Percentiles rank a stretch among this genome's conserved stretches.
phyloP scores from a whole-genome alignment of 2,888 invertebrate species.

The Athripsodes cinereus region DNA sequence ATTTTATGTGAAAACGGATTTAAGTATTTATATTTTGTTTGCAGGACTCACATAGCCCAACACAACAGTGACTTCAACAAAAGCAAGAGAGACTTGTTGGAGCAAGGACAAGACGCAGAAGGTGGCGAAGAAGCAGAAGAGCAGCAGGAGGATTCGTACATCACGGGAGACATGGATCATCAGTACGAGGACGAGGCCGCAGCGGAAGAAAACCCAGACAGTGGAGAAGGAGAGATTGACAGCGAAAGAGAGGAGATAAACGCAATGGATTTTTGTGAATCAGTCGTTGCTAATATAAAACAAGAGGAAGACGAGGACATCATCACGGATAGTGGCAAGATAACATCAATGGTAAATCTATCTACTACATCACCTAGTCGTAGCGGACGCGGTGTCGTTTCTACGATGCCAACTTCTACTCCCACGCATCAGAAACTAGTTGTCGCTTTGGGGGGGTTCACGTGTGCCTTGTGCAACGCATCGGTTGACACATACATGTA shows the following conservation, averaged over 20 bases:
- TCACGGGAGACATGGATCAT: too few species aligned
- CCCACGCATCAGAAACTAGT: slow-evolving; percentile 26
- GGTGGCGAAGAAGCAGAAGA: slow-evolving; percentile 3
- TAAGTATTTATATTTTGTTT: slow-evolving; percentile 1
- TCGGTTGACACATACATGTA: slow-evolving; percentile 40
- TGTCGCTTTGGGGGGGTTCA: slow-evolving; percentile 40
- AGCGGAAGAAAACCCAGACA: slow-evolving; percentile 30
- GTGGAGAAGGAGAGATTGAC: slow-evolving; percentile 29
- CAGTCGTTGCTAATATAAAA: slow-evolving; percentile 46
- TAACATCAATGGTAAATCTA: slow-evolving; percentile 7
- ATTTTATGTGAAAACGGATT: too few species aligned
- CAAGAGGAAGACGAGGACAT: slow-evolving; percentile 33
- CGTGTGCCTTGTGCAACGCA: slow-evolving; percentile 45
- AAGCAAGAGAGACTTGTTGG: neutral
- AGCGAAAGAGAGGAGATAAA: slow-evolving; percentile 32
- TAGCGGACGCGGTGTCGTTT: neutral
- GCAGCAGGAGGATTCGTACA: too few species aligned
- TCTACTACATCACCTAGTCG: neutral
- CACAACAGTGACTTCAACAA: slow-evolving; percentile 11
- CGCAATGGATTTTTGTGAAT: slow-evolving; percentile 51
- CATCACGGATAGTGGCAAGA: neutral
- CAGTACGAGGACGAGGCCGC: neutral
- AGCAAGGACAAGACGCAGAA: neutral
- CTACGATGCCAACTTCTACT: too few species aligned
- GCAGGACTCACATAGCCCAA: slow-evolving; percentile 15